Percentiles rank a stretch among this genome's conserved stretches.
These are phyloP conservation scores for Amblyteles armatorius DNA, from an alignment of 2,888 invertebrate species.

Conservation along the genomic window DNA sequence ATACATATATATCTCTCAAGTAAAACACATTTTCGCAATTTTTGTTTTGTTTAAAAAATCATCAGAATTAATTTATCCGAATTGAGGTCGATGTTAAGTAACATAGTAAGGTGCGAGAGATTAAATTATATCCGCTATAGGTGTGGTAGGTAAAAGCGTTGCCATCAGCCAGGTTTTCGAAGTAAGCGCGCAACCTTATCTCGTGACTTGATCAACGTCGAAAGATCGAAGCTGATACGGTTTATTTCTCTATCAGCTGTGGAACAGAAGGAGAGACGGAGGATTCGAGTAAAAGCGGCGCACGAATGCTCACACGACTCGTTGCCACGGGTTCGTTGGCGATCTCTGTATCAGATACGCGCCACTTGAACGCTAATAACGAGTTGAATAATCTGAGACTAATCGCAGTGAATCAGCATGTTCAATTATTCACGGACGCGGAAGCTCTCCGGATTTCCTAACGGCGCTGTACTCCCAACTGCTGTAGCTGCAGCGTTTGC, in stretches of 20 bases:
- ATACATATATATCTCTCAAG: too few relatives aligned
- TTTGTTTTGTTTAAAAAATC: too few relatives aligned
- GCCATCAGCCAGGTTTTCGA: slow-evolving; percentile 44
- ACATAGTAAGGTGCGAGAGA: slow-evolving; percentile 24
- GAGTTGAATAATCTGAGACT: slow-evolving; percentile 71
- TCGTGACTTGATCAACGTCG: slow-evolving; percentile 56
- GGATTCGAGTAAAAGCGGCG: slow-evolving; percentile 57
- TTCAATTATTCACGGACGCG: slow-evolving; percentile 70
- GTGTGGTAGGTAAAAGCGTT: slow-evolving; percentile 42
- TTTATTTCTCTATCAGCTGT: slow-evolving; percentile 66
- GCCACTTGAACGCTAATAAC: slow-evolving; percentile 71
- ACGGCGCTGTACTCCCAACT: slow-evolving; percentile 27
- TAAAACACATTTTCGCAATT: neutral
- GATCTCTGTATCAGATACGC: slow-evolving; percentile 71
- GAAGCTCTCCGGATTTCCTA: slow-evolving; percentile 56
- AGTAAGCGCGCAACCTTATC: slow-evolving; percentile 67
- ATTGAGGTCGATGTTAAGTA: neutral
- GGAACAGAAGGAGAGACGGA: slow-evolving; percentile 41
- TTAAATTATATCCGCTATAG: slow-evolving; percentile 37
- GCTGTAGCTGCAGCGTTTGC: neutral
- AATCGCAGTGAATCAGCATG: slow-evolving; percentile 71
- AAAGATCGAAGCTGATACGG: slow-evolving; percentile 67
- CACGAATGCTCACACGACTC: slow-evolving; percentile 67
- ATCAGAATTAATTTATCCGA: too few relatives aligned
- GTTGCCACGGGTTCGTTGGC: slow-evolving; percentile 54